Evolutionary conservation across 1,140 invertebrate species (phyloP).

Genomic region (Temnothorax nylanderi): DNA sequence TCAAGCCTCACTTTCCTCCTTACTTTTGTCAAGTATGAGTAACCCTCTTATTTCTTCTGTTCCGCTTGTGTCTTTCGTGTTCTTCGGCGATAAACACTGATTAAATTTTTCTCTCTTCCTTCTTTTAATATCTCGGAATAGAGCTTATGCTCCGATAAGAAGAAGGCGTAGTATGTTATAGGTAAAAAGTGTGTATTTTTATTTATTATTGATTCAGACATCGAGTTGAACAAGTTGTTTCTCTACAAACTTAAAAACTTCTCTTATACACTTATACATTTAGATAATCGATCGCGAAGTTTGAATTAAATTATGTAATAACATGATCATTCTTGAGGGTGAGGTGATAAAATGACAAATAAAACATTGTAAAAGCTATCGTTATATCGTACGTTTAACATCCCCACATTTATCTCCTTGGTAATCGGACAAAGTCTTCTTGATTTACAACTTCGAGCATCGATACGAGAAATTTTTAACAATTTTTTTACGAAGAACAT

Average conservation of each 20-base stretch:
- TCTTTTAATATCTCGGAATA: background rate
- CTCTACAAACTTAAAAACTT: conserved; percentile 74
- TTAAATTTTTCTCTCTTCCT: background rate
- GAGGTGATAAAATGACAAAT: conserved; percentile 36
- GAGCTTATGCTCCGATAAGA: background rate
- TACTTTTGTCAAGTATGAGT: background rate
- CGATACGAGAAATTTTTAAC: background rate
- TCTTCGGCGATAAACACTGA: background rate
- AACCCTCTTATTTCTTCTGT: background rate
- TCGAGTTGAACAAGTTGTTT: conserved; percentile 72
- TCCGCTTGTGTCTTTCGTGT: background rate
- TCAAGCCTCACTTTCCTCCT: conserved; percentile 1
- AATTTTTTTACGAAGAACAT: background rate
- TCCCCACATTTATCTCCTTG: conserved; percentile 16
- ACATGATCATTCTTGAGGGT: conserved; percentile 38
- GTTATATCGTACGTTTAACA: conserved; percentile 37
- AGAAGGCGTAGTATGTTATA: conserved; percentile 24
- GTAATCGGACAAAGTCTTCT: conserved; percentile 15
- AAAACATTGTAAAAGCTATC: conserved; percentile 44
- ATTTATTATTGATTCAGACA: conserved; percentile 73
- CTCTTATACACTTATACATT: conserved; percentile 63
- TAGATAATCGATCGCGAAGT: conserved; percentile 47
- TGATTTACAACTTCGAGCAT: background rate
- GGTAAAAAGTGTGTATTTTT: conserved; percentile 76
- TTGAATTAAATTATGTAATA: conserved; percentile 42